A percentile compares a stretch with the other conserved stretches of the same genome.
phyloP scores from a whole-genome alignment of 1,140 invertebrate genomes.

The Calephelis nemesis region DNA sequence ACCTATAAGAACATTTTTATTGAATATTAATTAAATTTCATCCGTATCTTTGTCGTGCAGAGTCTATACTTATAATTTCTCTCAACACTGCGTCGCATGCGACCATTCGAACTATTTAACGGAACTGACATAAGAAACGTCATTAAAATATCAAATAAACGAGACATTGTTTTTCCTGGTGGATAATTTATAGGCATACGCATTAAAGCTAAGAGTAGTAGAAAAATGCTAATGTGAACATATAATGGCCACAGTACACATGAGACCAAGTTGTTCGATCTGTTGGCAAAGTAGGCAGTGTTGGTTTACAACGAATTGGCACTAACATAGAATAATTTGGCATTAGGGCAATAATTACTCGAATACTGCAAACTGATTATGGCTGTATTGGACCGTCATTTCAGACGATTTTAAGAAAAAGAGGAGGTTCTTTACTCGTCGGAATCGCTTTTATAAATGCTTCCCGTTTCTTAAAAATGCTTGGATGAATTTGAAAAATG shows the following conservation, averaged over 20 bases:
- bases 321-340: too few relatives aligned
- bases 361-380: too few relatives aligned
- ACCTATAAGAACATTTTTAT: background rate
- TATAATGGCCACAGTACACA: slow-evolving; percentile 8
- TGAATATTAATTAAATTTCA: slow-evolving; percentile 20
- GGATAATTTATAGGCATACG: slow-evolving; percentile 42
- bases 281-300: too few relatives aligned
- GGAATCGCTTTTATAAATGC: too few relatives aligned
- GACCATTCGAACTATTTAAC: slow-evolving; percentile 65
- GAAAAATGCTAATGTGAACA: slow-evolving; percentile 19
- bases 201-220: slow-evolving; percentile 27
- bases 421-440: too few relatives aligned
- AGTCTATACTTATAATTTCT: slow-evolving; percentile 53
- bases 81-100: slow-evolving; percentile 59
- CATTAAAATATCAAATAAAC: slow-evolving; percentile 66
- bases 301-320: too few relatives aligned
- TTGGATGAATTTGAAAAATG: too few relatives aligned
- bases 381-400: too few relatives aligned
- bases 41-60: slow-evolving; percentile 29
- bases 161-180: slow-evolving; percentile 42
- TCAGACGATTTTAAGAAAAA: too few relatives aligned
- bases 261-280: too few relatives aligned
- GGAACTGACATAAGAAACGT: slow-evolving; percentile 68
- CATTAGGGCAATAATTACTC: too few relatives aligned
- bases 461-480: too few relatives aligned